Evolutionary conservation across 1,140 invertebrate genomes (phyloP).

Genomic region (Lineus longissimus): DNA sequence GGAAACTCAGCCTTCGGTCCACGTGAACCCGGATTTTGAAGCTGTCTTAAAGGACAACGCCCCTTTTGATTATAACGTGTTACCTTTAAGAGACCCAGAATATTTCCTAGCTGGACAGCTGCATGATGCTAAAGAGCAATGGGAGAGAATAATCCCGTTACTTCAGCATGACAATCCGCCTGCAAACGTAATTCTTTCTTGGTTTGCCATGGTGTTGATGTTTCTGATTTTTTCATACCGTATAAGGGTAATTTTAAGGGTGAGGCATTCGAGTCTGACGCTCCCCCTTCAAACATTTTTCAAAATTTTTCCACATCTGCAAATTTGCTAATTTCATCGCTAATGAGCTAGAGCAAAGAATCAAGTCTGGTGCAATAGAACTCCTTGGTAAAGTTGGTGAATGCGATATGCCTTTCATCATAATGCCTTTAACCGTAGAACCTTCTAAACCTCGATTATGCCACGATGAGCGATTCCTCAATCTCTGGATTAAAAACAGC

Average conservation of each 20-base stretch:
- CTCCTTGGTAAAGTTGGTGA: too few relatives aligned
- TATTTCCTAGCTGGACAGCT: conserved; percentile 14
- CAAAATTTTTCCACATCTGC: too few relatives aligned
- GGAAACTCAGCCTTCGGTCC: conserved; percentile 6
- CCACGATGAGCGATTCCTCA: too few relatives aligned
- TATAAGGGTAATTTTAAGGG: conserved; percentile 19
- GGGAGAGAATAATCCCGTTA: not conserved
- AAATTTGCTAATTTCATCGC: too few relatives aligned
- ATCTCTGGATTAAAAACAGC: conserved; percentile 15
- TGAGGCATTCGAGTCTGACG: too few relatives aligned
- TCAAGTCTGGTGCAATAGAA: too few relatives aligned
- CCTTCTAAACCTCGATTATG: too few relatives aligned
- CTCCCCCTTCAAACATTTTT: too few relatives aligned
- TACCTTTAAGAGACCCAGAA: conserved; percentile 10
- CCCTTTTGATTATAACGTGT: not conserved
- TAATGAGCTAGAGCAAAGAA: too few relatives aligned
- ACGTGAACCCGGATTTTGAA: not conserved
- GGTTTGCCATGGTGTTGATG: conserved; percentile 15
- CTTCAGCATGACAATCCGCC: not conserved
- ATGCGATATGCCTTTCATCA: too few relatives aligned
- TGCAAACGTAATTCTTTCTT: not conserved
- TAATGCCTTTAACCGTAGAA: too few relatives aligned
- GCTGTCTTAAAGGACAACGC: not conserved
- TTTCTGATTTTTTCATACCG: conserved; percentile 10
- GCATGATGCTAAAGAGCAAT: not conserved